phyloP scores from a whole-genome alignment of 64 coral and sea anemone species.

The Trachythela sp. region DNA sequence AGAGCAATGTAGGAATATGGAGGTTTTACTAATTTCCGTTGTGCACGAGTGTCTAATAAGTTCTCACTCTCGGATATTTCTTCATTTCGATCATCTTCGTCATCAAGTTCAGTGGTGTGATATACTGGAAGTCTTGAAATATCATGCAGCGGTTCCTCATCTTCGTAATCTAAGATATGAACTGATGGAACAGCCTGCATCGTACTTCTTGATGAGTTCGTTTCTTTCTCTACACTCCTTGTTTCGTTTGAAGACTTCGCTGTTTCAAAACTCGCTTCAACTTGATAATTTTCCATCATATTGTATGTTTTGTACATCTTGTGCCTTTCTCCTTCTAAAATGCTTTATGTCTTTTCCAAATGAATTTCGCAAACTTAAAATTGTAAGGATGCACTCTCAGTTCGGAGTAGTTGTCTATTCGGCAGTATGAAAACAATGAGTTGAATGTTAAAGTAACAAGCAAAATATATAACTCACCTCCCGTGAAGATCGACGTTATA shows the following conservation, averaged over 20 bases:
- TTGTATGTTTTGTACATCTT: background rate
- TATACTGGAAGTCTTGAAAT: background rate
- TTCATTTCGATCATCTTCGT: background rate
- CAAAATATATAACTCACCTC: slow-evolving; percentile 28
- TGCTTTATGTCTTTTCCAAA: background rate
- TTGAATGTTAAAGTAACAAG: background rate
- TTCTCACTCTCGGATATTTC: background rate
- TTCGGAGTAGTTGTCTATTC: background rate
- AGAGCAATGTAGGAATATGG: slow-evolving; percentile 97
- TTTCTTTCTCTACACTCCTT: background rate
- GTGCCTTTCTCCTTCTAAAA: background rate
- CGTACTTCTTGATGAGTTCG: background rate
- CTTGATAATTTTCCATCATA: background rate
- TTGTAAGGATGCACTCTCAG: background rate
- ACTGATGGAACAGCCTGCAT: background rate
- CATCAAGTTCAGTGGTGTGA: background rate
- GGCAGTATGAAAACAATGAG: background rate
- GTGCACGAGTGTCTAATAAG: background rate
- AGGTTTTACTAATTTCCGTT: slow-evolving; percentile 50
- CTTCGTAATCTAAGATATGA: background rate
- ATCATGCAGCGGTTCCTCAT: background rate
- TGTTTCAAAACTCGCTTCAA: background rate
- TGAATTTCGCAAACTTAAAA: background rate
- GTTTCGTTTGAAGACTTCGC: background rate
- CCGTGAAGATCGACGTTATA: background rate